Percentiles rank a stretch among this genome's conserved stretches.
phyloP scores from a whole-genome alignment of 1,140 invertebrate genomes.

The Glossosoma conforme region DNA sequence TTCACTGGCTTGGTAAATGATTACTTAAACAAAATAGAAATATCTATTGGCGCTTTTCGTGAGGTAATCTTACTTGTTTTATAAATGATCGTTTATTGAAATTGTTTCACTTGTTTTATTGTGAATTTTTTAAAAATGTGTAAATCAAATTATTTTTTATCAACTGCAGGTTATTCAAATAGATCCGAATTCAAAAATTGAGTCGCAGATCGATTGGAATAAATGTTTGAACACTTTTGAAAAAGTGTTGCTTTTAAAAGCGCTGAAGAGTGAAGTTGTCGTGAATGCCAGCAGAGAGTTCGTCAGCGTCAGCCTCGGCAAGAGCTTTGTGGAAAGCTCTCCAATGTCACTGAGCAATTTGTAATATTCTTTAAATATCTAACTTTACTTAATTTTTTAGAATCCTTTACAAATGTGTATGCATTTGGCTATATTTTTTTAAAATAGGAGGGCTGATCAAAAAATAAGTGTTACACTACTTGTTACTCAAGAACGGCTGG shows the following conservation, averaged over 20 bases:
- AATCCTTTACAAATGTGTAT: too few relatives aligned
- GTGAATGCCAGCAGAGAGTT: slow-evolving; percentile 75
- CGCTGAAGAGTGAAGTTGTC: slow-evolving; percentile 76
- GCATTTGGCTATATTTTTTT: too few relatives aligned
- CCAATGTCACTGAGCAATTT: slow-evolving; percentile 62
- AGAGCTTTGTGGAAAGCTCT: slow-evolving; percentile 72
- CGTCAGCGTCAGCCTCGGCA: slow-evolving; percentile 69
- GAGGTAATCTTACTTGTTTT: slow-evolving; percentile 43
- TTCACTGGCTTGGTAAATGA: slow-evolving; percentile 53
- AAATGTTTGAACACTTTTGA: slow-evolving; percentile 63
- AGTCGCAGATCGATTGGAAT: slow-evolving; percentile 52
- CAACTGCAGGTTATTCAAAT: slow-evolving; percentile 10
- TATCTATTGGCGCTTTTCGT: slow-evolving; percentile 57
- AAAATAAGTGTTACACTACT: too few relatives aligned
- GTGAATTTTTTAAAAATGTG: too few relatives aligned
- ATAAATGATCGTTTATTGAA: slow-evolving; percentile 13
- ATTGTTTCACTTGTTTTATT: slow-evolving; percentile 9
- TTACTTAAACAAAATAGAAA: slow-evolving; percentile 49
- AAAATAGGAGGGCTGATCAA: too few relatives aligned
- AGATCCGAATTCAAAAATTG: slow-evolving; percentile 2
- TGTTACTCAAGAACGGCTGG: too few relatives aligned
- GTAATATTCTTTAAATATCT: slow-evolving; percentile 46
- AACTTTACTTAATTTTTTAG: too few relatives aligned
- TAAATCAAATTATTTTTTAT: neutral
- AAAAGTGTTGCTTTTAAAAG: slow-evolving; percentile 74